Evolutionary conservation across 1,140 invertebrate species (phyloP).

Genomic region (Drosophila micromelanica): DNA sequence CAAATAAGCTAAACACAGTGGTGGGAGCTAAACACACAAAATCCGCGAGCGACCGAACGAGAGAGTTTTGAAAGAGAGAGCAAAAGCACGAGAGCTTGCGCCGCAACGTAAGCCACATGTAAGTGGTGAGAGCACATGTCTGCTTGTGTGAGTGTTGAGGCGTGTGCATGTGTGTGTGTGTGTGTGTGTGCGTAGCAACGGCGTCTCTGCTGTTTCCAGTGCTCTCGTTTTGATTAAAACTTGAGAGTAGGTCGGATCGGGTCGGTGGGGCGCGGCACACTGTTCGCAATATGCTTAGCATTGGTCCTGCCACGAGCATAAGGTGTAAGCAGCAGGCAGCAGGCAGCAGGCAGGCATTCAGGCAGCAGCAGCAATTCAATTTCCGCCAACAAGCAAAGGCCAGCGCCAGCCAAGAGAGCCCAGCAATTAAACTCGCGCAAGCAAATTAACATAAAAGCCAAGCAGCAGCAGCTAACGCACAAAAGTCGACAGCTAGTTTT

Average conservation of each 20-base stretch:
- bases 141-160: conserved; percentile 7
- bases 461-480: conserved; percentile 54
- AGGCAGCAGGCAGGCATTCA: background rate
- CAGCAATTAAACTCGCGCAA: conserved; percentile 76
- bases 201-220: conserved; percentile 65
- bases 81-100: conserved; percentile 31
- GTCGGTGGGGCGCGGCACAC: conserved; percentile 66
- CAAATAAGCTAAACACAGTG: conserved; percentile 56
- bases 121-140: conserved; percentile 36
- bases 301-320: conserved; percentile 53
- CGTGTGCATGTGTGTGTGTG: conserved; percentile 24
- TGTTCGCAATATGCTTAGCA: conserved; percentile 69
- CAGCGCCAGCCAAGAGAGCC: conserved; percentile 39
- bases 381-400: conserved; percentile 75
- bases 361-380: conserved; percentile 76
- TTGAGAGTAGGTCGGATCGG: conserved; percentile 60
- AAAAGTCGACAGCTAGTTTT: conserved; percentile 72
- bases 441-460: conserved; percentile 72
- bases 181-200: conserved; percentile 50
- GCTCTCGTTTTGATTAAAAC: conserved; percentile 83
- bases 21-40: conserved; percentile 16
- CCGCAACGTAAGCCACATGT: conserved; percentile 44
- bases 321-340: conserved; percentile 61
- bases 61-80: conserved; percentile 12
- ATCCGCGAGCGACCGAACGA: background rate